Percentiles rank a stretch among this genome's conserved stretches.
These are phyloP conservation scores for Aphelocoma californica DNA, from an alignment of 2,797 vertebrate genomes.

Conservation along the genomic window DNA sequence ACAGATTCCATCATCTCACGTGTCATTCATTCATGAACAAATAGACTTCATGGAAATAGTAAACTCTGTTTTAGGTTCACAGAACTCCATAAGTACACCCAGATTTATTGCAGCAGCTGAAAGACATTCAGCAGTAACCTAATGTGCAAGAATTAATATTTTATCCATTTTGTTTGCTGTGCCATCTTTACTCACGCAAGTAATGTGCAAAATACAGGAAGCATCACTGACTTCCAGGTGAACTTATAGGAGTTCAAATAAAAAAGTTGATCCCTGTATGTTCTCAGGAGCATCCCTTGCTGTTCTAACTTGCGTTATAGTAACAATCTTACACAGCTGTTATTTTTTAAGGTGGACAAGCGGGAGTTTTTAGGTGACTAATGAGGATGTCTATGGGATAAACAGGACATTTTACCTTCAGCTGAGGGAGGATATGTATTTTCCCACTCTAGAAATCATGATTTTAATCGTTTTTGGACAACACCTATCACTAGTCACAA, in stretches of 20 bases:
- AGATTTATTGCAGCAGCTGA: neutral
- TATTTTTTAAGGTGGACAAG: neutral
- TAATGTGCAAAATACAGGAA: neutral
- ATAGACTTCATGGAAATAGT: neutral
- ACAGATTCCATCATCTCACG: neutral
- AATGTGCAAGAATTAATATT: neutral
- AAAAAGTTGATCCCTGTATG: neutral
- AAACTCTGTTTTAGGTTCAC: constrained; percentile 7
- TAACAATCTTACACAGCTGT: neutral
- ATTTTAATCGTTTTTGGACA: neutral
- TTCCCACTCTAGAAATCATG: neutral
- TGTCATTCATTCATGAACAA: neutral
- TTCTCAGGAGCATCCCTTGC: neutral
- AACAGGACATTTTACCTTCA: neutral
- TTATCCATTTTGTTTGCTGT: neutral
- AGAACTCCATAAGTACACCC: neutral
- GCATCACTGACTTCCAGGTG: neutral
- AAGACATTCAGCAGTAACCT: neutral
- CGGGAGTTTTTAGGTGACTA: neutral
- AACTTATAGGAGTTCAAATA: neutral
- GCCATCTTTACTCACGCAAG: neutral
- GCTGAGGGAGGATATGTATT: neutral
- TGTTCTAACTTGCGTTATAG: neutral
- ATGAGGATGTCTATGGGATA: neutral
- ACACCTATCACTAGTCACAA: constrained; percentile 29